phyloP scores from a whole-genome alignment of 2,888 invertebrate genomes.

The Apamea sordens region DNA sequence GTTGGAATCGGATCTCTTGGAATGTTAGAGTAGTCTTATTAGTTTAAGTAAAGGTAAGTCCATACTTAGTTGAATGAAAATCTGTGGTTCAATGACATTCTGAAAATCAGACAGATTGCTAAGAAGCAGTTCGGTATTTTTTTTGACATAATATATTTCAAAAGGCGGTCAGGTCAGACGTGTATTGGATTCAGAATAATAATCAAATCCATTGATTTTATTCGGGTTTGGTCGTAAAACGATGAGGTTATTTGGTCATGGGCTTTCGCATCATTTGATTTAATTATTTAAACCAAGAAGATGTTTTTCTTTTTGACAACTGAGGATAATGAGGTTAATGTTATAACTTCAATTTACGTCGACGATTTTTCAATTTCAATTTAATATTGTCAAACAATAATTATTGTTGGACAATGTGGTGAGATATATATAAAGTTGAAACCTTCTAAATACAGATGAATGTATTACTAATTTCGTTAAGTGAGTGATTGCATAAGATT shows the following conservation, averaged over 20 bases:
- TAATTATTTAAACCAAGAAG: not conserved
- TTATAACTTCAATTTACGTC: not conserved
- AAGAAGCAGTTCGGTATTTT: not conserved
- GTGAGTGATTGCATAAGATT: no score
- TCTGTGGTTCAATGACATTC: not conserved
- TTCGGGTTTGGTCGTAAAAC: not conserved
- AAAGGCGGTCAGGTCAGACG: not conserved
- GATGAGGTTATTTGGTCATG: not conserved
- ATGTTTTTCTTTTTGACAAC: not conserved
- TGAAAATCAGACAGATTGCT: no score
- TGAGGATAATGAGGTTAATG: not conserved
- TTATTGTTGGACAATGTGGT: no score
- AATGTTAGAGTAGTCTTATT: conserved; percentile 8
- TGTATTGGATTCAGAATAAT: not conserved
- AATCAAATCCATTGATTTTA: not conserved
- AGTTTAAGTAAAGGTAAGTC: not conserved
- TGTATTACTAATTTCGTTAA: no score
- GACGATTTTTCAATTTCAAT: no score
- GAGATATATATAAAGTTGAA: no score
- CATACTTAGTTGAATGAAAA: not conserved
- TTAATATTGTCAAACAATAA: no score
- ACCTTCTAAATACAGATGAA: no score
- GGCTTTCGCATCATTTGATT: not conserved
- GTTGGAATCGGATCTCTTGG: conserved; percentile 4
- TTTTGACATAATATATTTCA: not conserved